Evolutionary conservation across 2,888 invertebrate species (phyloP).

Genomic region (Idaea straminata): DNA sequence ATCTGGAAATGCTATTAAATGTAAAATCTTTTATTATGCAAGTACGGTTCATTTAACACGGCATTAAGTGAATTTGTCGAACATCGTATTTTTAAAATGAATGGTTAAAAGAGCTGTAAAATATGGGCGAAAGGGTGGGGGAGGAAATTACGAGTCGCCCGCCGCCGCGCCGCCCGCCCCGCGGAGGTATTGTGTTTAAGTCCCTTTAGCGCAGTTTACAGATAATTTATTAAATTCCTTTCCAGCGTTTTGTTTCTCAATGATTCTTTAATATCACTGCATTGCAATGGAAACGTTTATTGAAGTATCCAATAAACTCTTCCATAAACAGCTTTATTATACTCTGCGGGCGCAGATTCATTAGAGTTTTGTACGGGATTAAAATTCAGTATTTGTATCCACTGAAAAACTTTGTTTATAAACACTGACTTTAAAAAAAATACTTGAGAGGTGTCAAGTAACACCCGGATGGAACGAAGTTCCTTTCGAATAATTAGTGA

Average conservation of each 20-base stretch:
- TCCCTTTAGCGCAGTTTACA: conserved; percentile 44
- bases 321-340: too few relatives aligned
- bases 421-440: too few relatives aligned
- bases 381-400: too few relatives aligned
- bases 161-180: not conserved
- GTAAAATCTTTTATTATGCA: conserved; percentile 78
- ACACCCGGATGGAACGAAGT: too few relatives aligned
- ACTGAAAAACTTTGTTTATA: too few relatives aligned
- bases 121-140: conserved; percentile 42
- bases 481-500: too few relatives aligned
- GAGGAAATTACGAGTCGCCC: conserved; percentile 41
- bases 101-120: conserved; percentile 66
- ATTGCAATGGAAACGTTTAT: not conserved
- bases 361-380: too few relatives aligned
- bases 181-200: conserved; percentile 46
- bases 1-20: conserved; percentile 72
- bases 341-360: too few relatives aligned
- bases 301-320: conserved; percentile 19
- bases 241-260: conserved; percentile 19
- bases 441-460: too few relatives aligned
- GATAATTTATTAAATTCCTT: conserved; percentile 34
- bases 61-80: conserved; percentile 79
- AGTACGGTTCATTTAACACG: conserved; percentile 77
- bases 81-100: conserved; percentile 75
- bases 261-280: conserved; percentile 2